Evolutionary conservation across 1,140 invertebrate genomes (phyloP), one percentile per base, ranked within the genome.

Genomic region (Drepana arcuata): DNA sequence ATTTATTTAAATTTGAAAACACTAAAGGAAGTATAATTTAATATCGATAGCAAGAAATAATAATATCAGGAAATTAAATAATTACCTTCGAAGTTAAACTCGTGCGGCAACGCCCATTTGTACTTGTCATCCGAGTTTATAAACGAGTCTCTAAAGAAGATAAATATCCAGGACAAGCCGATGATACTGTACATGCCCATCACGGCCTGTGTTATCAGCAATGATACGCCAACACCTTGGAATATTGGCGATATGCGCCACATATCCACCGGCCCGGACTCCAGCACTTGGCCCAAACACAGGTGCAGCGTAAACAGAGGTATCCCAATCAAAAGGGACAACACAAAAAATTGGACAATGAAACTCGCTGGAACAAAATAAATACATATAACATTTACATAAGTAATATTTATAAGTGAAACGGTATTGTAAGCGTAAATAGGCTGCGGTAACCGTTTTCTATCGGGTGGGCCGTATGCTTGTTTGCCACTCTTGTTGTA

Each of bases 211-310:
- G 90, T 88, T 37, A 92, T 75, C 5, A 96, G 84, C 32, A 96
- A 74, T 0, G 93, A 89, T 34, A 95, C 90, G 14, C 95, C 95
- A 18, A 96, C 91, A 3, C 93, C 93, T 82, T 93, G 92, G 69
- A 96, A 96, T 40, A 96, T 88, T 0, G 95, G 95, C 27, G 94
- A 95, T 53, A 97, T 95, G 49, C 87, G 90, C 94, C 95, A 97
- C 93, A 96, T 95, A 48, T 95, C 93, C 16, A 96, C 88, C 2
- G 92, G 90, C 0, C 94, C 94, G 0, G 92, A 88, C n/a, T 89
- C 88, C 23, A 96, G 81, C 63, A 93, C 90, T 71, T 95, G 92
- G 2, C 95, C 95, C 23, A 96, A 81, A 43, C 92, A 92, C 66
- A 95, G 87, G 67, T 95, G 92, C 28, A 96, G 86, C 18, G 93